A percentile compares a stretch with the other conserved stretches of the same genome.
phyloP scores from a whole-genome alignment of 2,888 invertebrate genomes.

The Drosophila acutilabella region DNA sequence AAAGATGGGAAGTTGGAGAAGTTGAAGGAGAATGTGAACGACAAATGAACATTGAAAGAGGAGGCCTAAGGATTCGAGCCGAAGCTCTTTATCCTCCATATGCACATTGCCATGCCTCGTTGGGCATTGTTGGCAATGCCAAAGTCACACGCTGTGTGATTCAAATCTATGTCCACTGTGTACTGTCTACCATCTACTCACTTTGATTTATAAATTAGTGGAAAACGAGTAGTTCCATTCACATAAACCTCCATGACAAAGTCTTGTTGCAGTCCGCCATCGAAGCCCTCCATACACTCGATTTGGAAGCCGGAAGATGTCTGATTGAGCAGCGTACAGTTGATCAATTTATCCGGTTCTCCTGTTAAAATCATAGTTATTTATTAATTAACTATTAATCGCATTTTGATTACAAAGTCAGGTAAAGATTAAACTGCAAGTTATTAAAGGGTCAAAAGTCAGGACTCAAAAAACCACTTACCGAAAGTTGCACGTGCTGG shows the following conservation, averaged over 20 bases:
- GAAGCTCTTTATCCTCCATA: neutral
- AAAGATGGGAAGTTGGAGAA: conserved; percentile 20
- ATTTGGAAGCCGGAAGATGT: conserved; percentile 90
- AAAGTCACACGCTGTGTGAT: conserved; percentile 77
- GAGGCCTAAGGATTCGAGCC: conserved; percentile 13
- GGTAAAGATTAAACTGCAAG: neutral
- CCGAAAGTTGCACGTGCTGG: conserved; percentile 46
- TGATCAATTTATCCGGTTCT: conserved; percentile 90
- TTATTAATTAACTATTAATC: conserved; percentile 30
- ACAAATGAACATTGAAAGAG: conserved; percentile 58
- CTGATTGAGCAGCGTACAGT: conserved; percentile 91
- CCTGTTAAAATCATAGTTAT: conserved; percentile 85
- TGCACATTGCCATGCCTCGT: conserved; percentile 58
- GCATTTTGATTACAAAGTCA: neutral
- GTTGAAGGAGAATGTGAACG: conserved; percentile 39
- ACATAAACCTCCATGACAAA: conserved; percentile 90
- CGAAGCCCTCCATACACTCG: conserved; percentile 91
- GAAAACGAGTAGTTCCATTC: conserved; percentile 84
- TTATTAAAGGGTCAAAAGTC: conserved; percentile 18
- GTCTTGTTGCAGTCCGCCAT: conserved; percentile 90
- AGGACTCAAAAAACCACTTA: conserved; percentile 69
- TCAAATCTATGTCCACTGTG: conserved; percentile 60
- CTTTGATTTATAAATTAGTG: conserved; percentile 85
- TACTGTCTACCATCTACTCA: conserved; percentile 65
- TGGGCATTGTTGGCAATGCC: conserved; percentile 71